These are phyloP conservation scores for Cossypha dichroa DNA, from an alignment of 2,797 vertebrate species.

Conservation along the genomic window DNA sequence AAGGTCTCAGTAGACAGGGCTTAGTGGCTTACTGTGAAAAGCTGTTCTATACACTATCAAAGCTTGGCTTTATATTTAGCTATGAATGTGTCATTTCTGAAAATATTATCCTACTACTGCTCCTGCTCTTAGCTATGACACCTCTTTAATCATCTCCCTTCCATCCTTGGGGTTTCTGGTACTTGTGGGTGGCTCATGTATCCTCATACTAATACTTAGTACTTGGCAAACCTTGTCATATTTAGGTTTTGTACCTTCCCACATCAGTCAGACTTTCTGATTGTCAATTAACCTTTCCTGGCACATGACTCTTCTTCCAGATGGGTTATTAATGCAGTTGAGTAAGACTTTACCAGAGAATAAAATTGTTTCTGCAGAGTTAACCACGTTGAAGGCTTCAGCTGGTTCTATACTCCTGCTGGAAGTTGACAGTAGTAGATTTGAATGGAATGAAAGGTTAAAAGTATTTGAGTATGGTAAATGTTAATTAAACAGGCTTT, in stretches of 20 bases:
- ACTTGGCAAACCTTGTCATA: neutral
- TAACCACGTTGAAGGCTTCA: neutral
- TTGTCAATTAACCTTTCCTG: neutral
- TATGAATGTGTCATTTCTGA: conserved; percentile 1
- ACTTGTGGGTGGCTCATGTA: neutral
- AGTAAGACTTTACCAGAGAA: neutral
- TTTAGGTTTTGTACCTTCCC: neutral
- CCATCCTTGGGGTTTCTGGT: neutral
- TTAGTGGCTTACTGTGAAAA: conserved; percentile 18
- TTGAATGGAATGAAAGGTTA: neutral
- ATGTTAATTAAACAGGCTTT: neutral
- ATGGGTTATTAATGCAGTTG: neutral
- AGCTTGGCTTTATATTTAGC: conserved; percentile 5
- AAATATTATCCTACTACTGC: neutral
- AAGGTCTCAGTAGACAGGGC: neutral
- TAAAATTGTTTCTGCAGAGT: neutral
- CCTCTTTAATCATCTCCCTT: neutral
- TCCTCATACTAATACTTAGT: neutral
- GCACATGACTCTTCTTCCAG: neutral
- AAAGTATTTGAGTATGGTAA: neutral
- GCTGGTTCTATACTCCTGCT: neutral
- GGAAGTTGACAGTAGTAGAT: neutral
- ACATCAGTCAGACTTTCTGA: neutral
- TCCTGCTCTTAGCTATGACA: neutral
- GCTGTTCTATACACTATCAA: neutral